phyloP scores from a whole-genome alignment of 1,140 invertebrate species.

The Ooceraea biroi region DNA sequence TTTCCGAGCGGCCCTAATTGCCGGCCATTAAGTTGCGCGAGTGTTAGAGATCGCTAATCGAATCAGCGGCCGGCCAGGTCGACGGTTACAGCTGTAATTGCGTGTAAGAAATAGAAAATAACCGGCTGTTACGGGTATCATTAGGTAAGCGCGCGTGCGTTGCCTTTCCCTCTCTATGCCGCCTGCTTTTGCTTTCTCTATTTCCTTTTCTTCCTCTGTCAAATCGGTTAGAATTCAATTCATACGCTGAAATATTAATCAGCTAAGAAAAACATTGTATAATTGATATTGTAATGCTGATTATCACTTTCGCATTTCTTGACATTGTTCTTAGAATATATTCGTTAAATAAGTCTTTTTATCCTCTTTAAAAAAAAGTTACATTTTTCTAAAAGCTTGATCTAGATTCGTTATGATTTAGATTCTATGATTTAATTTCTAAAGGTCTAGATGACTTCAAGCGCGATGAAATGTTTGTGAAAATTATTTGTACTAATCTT shows the following conservation, averaged over 20 bases:
- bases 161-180: not conserved
- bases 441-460: no score
- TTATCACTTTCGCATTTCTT: not conserved
- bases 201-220: not conserved
- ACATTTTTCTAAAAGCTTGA: no score
- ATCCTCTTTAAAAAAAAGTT: not conserved
- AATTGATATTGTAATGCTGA: not conserved
- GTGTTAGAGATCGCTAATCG: constrained; percentile 63
- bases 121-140: constrained; percentile 59
- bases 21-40: constrained; percentile 57
- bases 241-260: constrained; percentile 40
- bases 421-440: no score
- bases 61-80: constrained; percentile 43
- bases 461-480: no score
- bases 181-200: not conserved
- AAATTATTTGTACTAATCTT: no score
- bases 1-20: constrained; percentile 56
- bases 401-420: no score
- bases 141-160: constrained; percentile 52
- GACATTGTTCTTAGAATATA: not conserved
- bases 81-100: constrained; percentile 60
- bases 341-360: not conserved
- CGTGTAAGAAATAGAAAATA: constrained; percentile 64
- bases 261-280: constrained; percentile 11
- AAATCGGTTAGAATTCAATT: constrained; percentile 30